Conservation (phyloP, 2,797 vertebrate genomes). For the Syndactyla subalaris region DNA sequence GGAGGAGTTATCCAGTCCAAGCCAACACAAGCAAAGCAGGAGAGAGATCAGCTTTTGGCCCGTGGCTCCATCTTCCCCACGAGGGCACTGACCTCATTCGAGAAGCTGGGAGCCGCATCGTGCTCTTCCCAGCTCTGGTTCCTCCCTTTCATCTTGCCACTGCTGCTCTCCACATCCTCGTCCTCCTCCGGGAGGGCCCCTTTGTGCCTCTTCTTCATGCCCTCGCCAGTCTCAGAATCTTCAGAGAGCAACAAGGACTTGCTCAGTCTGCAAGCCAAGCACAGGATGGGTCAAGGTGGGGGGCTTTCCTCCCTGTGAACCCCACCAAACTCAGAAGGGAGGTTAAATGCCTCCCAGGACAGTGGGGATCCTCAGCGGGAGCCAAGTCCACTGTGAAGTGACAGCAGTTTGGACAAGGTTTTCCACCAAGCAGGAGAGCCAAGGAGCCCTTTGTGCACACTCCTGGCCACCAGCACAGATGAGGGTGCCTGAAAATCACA, state of each 20-base stretch:
- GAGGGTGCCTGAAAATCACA: neutral
- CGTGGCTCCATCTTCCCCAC: neutral
- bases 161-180: constrained; percentile 74
- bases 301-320: neutral
- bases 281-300: constrained; percentile 36
- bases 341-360: neutral
- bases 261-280: constrained; percentile 83
- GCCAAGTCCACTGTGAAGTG: neutral
- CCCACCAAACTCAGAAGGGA: neutral
- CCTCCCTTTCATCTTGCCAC: constrained; percentile 83
- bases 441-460: neutral
- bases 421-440: constrained; percentile 1
- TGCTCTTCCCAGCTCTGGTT: constrained; percentile 88
- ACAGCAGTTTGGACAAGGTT: neutral
- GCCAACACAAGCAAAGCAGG: neutral
- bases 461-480: neutral
- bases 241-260: constrained; percentile 88
- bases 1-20: neutral
- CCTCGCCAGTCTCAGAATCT: constrained; percentile 90
- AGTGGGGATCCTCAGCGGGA: neutral
- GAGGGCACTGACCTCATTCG: constrained; percentile 84
- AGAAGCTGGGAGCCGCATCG: constrained; percentile 81
- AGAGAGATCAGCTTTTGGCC: neutral
- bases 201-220: constrained; percentile 86
- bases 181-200: constrained; percentile 84